Percentiles rank a stretch among this genome's conserved stretches.
phyloP scores from a whole-genome alignment of 2,888 invertebrate genomes.

The Iphiclides podalirius region DNA sequence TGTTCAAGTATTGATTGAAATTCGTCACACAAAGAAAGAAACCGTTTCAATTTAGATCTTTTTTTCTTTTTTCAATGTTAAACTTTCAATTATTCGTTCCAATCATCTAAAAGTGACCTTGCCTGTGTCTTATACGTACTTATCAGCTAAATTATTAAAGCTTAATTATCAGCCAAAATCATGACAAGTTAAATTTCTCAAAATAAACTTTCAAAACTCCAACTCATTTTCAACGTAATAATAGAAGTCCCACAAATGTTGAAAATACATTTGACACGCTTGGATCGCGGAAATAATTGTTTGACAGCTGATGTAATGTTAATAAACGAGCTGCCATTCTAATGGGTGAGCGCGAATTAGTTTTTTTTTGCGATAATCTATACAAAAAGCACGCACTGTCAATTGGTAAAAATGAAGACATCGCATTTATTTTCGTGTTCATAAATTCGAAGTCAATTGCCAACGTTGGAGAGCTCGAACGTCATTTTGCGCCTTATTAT shows the following conservation, averaged over 20 bases:
- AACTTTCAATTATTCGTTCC: background rate
- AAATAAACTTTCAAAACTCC: no score
- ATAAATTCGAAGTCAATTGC: conserved; percentile 58
- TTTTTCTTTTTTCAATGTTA: background rate
- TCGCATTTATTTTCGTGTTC: conserved; percentile 50
- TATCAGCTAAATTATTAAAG: no score
- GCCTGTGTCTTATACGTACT: background rate
- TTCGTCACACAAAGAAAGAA: background rate
- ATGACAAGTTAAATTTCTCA: no score
- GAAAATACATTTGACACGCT: conserved; percentile 10
- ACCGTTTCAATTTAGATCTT: background rate
- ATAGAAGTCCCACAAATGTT: conserved; percentile 2
- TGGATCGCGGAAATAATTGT: conserved; percentile 6
- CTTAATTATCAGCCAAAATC: no score
- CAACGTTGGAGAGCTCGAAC: conserved; percentile 33
- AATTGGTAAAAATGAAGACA: conserved; percentile 32
- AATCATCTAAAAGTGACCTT: background rate
- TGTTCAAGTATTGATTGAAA: background rate
- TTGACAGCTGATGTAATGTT: background rate
- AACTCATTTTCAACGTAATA: no score
- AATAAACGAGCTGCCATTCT: background rate
- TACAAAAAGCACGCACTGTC: conserved; percentile 31
- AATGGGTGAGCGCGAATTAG: background rate
- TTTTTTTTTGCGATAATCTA: conserved; percentile 1
- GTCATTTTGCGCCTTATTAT: conserved; percentile 36